A percentile compares a stretch with the other conserved stretches of the same genome.
Conservation (phyloP, 2,888 invertebrate genomes). For the Phanerotoma sp. region DNA sequence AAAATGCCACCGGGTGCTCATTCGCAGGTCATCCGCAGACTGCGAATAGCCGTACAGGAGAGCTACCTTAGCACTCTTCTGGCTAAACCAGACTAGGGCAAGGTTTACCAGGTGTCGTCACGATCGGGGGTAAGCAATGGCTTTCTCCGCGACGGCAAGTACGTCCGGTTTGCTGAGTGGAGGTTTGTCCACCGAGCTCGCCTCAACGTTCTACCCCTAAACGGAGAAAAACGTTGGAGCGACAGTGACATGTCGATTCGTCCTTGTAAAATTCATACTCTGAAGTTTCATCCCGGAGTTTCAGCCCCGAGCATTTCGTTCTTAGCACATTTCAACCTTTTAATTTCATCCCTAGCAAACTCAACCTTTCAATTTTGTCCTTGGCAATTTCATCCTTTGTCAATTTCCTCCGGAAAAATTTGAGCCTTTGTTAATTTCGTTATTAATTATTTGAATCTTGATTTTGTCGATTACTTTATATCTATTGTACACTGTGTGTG, state of each 20-base stretch:
- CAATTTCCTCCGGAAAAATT: too few relatives aligned
- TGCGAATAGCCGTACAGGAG: constrained; percentile 7
- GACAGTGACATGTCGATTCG: too few relatives aligned
- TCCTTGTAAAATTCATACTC: constrained; percentile 35
- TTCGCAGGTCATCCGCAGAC: constrained; percentile 12
- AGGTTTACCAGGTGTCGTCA: constrained; percentile 34
- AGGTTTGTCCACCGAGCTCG: constrained; percentile 50
- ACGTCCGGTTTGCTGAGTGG: constrained; percentile 51
- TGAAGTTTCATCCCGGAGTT: constrained; percentile 43
- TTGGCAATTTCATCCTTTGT: too few relatives aligned
- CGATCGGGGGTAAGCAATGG: constrained; percentile 37
- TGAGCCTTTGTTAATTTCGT: too few relatives aligned
- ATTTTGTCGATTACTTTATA: too few relatives aligned
- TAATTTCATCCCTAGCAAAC: too few relatives aligned
- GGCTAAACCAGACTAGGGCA: constrained; percentile 40
- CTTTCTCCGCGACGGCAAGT: constrained; percentile 38
- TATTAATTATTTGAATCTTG: too few relatives aligned
- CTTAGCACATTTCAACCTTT: too few relatives aligned
- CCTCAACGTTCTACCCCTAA: constrained; percentile 45
- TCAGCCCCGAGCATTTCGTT: too few relatives aligned
- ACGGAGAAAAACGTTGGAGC: constrained; percentile 31
- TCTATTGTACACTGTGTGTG: too few relatives aligned
- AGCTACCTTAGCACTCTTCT: constrained; percentile 13
- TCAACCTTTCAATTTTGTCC: too few relatives aligned
- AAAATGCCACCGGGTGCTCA: constrained; percentile 21